Evolutionary conservation across 37 sponge, comb jelly and placozoan species (phyloP).

Genomic region (Mnemiopsis leidyi): DNA sequence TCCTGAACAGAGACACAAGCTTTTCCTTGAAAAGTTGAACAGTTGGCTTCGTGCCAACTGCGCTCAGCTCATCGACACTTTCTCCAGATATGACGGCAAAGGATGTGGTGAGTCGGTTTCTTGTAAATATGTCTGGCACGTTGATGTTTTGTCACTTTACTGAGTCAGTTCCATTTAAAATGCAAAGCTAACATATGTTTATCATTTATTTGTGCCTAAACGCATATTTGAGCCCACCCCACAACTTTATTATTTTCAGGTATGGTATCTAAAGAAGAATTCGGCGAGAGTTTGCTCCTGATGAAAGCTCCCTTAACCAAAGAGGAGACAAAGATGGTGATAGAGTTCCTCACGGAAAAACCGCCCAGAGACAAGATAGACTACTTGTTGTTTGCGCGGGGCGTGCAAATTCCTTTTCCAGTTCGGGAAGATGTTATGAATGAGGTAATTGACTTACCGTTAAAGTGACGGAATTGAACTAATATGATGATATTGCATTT

Average conservation of each 20-base stretch:
- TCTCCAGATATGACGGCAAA: neutral
- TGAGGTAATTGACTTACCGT: constrained; percentile 6
- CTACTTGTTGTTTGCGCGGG: constrained; percentile 21
- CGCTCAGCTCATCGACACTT: constrained; percentile 36
- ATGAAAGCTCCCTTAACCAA: constrained; percentile 29
- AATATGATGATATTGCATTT: too few relatives aligned
- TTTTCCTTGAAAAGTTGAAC: constrained; percentile 34
- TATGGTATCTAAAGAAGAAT: neutral
- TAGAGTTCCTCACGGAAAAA: neutral
- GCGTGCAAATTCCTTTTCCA: constrained; percentile 1
- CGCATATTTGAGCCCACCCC: too few relatives aligned
- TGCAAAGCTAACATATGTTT: too few relatives aligned
- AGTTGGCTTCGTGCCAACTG: constrained; percentile 46
- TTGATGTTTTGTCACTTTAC: too few relatives aligned
- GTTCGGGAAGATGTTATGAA: neutral
- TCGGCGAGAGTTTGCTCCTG: neutral
- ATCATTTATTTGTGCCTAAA: too few relatives aligned
- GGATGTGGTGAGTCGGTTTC: neutral
- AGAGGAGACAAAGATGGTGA: neutral
- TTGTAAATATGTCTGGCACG: too few relatives aligned
- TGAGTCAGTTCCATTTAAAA: too few relatives aligned
- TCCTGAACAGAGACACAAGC: constrained; percentile 51
- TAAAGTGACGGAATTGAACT: too few relatives aligned
- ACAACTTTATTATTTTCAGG: too few relatives aligned
- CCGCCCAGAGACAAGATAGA: constrained; percentile 22